Conservation (phyloP, 1,140 invertebrate species). For the Triops longicaudatus region DNA sequence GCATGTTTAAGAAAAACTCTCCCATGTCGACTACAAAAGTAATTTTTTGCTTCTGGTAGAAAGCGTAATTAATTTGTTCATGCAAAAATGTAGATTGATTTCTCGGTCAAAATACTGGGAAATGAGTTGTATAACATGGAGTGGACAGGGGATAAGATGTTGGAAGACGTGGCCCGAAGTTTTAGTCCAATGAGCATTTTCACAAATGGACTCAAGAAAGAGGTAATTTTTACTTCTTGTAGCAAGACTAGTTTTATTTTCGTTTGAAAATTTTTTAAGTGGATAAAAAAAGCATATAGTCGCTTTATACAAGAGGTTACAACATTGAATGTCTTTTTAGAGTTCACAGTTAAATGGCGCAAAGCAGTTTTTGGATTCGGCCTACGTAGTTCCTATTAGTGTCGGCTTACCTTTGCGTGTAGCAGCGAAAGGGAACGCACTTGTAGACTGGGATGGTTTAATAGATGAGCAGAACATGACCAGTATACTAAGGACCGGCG, state of each 20-base stretch:
- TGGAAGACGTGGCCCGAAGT: conserved; percentile 48
- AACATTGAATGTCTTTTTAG: not conserved
- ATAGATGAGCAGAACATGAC: not conserved
- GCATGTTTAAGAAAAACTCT: conserved; percentile 43
- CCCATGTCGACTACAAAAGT: not conserved
- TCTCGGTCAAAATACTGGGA: conserved; percentile 60
- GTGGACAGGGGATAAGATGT: conserved; percentile 56
- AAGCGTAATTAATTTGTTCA: too few relatives aligned
- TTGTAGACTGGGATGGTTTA: conserved; percentile 49
- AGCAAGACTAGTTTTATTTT: too few relatives aligned
- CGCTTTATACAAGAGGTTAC: not conserved
- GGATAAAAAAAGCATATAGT: not conserved
- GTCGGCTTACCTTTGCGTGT: conserved; percentile 75
- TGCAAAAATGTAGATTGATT: conserved; percentile 38
- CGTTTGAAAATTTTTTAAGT: not conserved
- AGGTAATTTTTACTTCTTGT: not conserved
- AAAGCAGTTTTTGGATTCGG: conserved; percentile 25
- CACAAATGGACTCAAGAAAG: conserved; percentile 18
- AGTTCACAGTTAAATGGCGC: not conserved
- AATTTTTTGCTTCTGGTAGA: too few relatives aligned
- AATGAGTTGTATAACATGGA: conserved; percentile 64
- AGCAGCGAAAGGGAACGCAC: conserved; percentile 72
- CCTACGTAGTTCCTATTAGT: conserved; percentile 54
- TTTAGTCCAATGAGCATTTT: conserved; percentile 48
- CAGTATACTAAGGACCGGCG: conserved; percentile 28